Evolutionary conservation across 2,113 vertebrate species (phyloP).

Genomic region (Barnardius zonarius): DNA sequence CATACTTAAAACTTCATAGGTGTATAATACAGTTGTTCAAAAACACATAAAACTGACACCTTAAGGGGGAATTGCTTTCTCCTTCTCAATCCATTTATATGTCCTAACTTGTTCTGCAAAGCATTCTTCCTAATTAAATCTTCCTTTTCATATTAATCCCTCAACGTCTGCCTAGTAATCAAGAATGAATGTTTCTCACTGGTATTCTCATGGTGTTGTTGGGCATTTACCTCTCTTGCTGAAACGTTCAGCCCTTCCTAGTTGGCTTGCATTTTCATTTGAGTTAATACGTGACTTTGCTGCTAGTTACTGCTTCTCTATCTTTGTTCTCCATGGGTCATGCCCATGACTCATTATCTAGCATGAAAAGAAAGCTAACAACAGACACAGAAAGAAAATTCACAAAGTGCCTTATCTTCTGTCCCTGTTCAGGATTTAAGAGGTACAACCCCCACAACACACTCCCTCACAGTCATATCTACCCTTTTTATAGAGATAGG

Average conservation of each 20-base stretch:
- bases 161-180: neutral
- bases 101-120: neutral
- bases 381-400: neutral
- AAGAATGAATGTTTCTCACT: neutral
- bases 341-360: neutral
- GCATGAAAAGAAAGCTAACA: neutral
- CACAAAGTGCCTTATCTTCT: neutral
- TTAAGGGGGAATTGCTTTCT: neutral
- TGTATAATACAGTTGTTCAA: neutral
- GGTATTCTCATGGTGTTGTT: neutral
- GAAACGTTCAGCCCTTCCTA: neutral
- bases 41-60: neutral
- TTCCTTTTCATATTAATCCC: slow-evolving; percentile 11
- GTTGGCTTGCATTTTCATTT: neutral
- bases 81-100: neutral
- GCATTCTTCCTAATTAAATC: neutral
- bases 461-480: neutral
- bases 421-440: neutral
- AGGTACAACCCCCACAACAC: neutral
- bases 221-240: neutral
- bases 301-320: neutral
- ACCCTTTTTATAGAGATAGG: neutral
- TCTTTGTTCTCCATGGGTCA: neutral
- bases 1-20: neutral
- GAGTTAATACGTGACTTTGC: neutral